Evolutionary conservation across 2,888 invertebrate species (phyloP).

Genomic region (Pogonocherus hispidulus): DNA sequence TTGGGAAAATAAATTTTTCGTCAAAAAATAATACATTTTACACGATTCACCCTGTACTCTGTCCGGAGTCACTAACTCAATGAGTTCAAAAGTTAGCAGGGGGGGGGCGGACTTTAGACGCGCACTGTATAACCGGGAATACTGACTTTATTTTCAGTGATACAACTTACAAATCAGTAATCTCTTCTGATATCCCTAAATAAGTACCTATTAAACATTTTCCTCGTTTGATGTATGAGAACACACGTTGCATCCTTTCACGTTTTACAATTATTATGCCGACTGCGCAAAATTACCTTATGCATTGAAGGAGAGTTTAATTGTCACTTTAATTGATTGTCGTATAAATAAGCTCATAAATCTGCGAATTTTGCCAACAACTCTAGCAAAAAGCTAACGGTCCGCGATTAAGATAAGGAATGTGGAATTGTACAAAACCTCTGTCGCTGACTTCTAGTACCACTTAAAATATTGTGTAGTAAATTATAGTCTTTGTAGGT

Average conservation of each 20-base stretch:
- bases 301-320: slow-evolving; percentile 2
- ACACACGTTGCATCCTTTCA: background rate
- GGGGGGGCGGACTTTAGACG: no score
- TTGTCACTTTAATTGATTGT: slow-evolving; percentile 25
- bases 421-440: background rate
- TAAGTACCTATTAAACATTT: no score
- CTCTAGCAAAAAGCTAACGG: background rate
- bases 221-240: background rate
- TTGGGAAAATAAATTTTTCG: no score
- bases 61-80: no score
- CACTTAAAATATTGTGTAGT: background rate
- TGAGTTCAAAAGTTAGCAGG: no score
- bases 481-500: background rate
- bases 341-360: slow-evolving; percentile 28
- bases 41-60: no score
- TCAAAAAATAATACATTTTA: no score
- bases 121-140: no score
- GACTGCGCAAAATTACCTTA: background rate
- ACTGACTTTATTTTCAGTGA: no score
- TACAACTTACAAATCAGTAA: no score
- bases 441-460: background rate
- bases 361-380: slow-evolving; percentile 3
- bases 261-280: background rate
- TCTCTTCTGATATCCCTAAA: background rate
- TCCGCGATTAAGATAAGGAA: background rate